A percentile compares a stretch with the other conserved stretches of the same genome.
These are phyloP conservation scores for Sebastes taczanowskii DNA, from an alignment of 2,797 vertebrate species.

Conservation along the genomic window DNA sequence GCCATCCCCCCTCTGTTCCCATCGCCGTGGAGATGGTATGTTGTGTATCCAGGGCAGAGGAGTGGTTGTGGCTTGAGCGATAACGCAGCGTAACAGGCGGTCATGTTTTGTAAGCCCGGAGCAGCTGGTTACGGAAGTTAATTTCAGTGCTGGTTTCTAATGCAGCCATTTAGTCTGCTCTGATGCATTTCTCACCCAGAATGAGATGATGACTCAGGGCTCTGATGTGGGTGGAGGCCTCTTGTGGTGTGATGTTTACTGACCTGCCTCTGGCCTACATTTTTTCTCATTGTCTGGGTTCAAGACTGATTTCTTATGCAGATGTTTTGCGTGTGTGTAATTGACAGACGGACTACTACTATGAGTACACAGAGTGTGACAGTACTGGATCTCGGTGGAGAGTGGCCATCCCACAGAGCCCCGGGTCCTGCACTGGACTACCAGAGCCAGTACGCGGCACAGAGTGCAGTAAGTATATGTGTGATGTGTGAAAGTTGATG, in stretches of 20 bases:
- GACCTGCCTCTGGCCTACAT: conserved; percentile 16
- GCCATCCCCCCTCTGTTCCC: conserved; percentile 15
- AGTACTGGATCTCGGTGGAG: conserved; percentile 96
- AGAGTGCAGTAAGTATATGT: conserved; percentile 91
- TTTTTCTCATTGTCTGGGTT: conserved; percentile 11
- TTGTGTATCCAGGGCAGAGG: conserved; percentile 45
- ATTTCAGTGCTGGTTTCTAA: conserved; percentile 8
- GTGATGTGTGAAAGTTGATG: background rate
- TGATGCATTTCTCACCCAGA: conserved; percentile 18
- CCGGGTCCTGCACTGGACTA: conserved; percentile 87
- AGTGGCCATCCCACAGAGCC: conserved; percentile 91
- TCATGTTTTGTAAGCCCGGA: conserved; percentile 18
- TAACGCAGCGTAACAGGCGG: conserved; percentile 15
- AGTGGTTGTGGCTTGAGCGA: conserved; percentile 38
- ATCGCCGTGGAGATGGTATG: conserved; percentile 73
- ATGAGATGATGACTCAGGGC: conserved; percentile 40
- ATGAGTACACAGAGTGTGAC: conserved; percentile 97
- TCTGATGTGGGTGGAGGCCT: conserved; percentile 40
- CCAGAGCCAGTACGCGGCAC: conserved; percentile 95
- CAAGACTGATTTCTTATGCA: conserved; percentile 31
- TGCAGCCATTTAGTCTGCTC: background rate
- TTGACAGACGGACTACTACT: conserved; percentile 95
- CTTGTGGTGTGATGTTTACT: conserved; percentile 40
- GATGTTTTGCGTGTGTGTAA: conserved; percentile 66
- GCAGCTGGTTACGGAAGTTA: conserved; percentile 10